Percentiles rank a stretch among this genome's conserved stretches.
Conservation (phyloP, 1,140 invertebrate species). For the Andricus grossulariae region DNA sequence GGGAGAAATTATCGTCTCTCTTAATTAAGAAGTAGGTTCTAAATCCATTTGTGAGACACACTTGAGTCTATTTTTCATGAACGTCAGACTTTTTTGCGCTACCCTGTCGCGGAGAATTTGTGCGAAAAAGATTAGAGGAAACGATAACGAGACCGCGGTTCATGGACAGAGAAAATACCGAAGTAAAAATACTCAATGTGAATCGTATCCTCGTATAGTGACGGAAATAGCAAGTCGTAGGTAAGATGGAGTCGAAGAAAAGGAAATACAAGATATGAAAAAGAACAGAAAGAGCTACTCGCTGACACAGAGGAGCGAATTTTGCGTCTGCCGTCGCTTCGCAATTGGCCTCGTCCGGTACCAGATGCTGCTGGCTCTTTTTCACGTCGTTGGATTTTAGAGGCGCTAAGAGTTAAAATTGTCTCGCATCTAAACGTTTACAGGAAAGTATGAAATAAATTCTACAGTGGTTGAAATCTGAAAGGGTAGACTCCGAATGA, state of each 20-base stretch:
- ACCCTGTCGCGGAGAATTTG: conserved; percentile 3
- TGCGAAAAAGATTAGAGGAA: conserved; percentile 42
- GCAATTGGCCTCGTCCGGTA: conserved; percentile 32
- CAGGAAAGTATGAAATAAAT: conserved; percentile 3
- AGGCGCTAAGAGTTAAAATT: conserved; percentile 31
- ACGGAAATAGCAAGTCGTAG: conserved; percentile 61
- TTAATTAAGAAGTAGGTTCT: conserved; percentile 28
- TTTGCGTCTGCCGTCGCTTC: conserved; percentile 52
- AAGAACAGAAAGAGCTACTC: conserved; percentile 20
- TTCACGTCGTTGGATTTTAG: conserved; percentile 29
- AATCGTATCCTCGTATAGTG: conserved; percentile 64
- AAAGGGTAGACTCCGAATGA: too few species aligned
- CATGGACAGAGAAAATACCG: conserved; percentile 44
- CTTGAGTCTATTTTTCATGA: conserved; percentile 18
- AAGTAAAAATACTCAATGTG: conserved; percentile 64
- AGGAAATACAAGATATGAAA: conserved; percentile 27
- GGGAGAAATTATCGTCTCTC: conserved; percentile 19
- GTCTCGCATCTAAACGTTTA: conserved; percentile 14
- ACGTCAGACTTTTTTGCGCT: background rate
- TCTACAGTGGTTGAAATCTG: background rate
- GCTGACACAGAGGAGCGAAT: conserved; percentile 42
- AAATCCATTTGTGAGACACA: conserved; percentile 23
- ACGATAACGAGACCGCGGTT: conserved; percentile 48
- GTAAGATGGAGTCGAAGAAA: conserved; percentile 43
- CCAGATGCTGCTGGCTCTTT: background rate